These are phyloP conservation scores for Neodiprion fabricii DNA, from an alignment of 1,140 invertebrate genomes.

Conservation along the genomic window DNA sequence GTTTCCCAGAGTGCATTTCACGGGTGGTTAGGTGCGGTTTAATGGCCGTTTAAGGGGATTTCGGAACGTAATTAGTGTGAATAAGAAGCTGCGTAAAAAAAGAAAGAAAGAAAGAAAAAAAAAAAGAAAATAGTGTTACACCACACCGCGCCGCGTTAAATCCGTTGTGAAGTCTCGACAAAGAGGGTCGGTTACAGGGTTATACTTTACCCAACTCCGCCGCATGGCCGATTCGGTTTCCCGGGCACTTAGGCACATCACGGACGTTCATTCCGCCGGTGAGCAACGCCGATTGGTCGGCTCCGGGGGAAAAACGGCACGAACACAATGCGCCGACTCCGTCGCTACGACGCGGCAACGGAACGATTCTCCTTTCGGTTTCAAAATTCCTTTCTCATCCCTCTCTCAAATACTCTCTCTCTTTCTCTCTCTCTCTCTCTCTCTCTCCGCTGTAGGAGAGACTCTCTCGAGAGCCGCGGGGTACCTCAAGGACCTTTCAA, in stretches of 20 bases:
- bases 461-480: conserved; percentile 16
- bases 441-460: not conserved
- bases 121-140: conserved; percentile 35
- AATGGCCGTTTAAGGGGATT: conserved; percentile 49
- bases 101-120: conserved; percentile 25
- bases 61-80: conserved; percentile 38
- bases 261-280: not conserved
- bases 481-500: too few relatives aligned
- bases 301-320: conserved; percentile 34
- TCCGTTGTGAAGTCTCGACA: conserved; percentile 41
- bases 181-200: conserved; percentile 52
- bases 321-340: conserved; percentile 26
- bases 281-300: conserved; percentile 30
- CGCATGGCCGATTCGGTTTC: conserved; percentile 15
- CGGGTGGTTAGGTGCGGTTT: conserved; percentile 37
- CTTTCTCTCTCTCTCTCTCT: conserved; percentile 10
- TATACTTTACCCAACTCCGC: conserved; percentile 19
- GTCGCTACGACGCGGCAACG: conserved; percentile 9
- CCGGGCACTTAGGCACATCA: conserved; percentile 16
- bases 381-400: conserved; percentile 8
- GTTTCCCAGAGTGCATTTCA: conserved; percentile 18
- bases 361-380: not conserved
- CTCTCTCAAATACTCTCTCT: conserved; percentile 7
- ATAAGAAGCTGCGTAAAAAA: not conserved
- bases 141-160: conserved; percentile 25